phyloP scores from a whole-genome alignment of 2,797 vertebrate species.

The Corythornis leucogaster region DNA sequence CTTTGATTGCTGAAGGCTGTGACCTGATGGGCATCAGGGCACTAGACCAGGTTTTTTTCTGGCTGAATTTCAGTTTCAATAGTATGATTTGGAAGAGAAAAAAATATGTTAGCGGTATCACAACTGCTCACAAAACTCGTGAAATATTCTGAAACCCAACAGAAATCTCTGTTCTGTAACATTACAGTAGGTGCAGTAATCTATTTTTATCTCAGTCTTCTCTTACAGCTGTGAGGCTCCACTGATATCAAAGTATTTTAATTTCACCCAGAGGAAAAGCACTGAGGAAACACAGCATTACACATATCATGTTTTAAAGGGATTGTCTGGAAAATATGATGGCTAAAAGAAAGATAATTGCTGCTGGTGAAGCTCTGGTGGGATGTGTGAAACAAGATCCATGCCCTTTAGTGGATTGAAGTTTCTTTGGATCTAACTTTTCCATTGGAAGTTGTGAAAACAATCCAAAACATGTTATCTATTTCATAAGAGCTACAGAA shows the following conservation, averaged over 20 bases:
- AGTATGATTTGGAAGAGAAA: not conserved
- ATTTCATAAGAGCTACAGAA: not conserved
- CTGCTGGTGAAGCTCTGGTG: not conserved
- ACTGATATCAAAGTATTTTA: not conserved
- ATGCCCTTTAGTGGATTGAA: not conserved
- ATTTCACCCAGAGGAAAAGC: not conserved
- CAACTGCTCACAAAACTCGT: not conserved
- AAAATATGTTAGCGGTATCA: not conserved
- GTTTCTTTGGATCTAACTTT: not conserved
- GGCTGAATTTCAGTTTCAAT: not conserved
- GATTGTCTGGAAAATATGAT: not conserved
- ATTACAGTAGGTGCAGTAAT: not conserved
- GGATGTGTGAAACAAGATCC: not conserved
- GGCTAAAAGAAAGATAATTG: not conserved
- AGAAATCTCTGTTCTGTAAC: not conserved
- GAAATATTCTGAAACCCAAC: not conserved
- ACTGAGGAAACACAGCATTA: not conserved
- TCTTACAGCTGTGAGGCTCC: not conserved
- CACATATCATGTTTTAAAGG: not conserved
- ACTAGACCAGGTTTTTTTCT: not conserved
- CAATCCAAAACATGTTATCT: accelerated
- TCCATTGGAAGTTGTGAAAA: not conserved
- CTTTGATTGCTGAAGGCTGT: not conserved
- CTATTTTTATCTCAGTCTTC: not conserved
- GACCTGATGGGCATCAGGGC: not conserved